These are phyloP conservation scores for Paramisgurnus dabryanus DNA, from an alignment of 2,113 vertebrate species.

Conservation along the genomic window DNA sequence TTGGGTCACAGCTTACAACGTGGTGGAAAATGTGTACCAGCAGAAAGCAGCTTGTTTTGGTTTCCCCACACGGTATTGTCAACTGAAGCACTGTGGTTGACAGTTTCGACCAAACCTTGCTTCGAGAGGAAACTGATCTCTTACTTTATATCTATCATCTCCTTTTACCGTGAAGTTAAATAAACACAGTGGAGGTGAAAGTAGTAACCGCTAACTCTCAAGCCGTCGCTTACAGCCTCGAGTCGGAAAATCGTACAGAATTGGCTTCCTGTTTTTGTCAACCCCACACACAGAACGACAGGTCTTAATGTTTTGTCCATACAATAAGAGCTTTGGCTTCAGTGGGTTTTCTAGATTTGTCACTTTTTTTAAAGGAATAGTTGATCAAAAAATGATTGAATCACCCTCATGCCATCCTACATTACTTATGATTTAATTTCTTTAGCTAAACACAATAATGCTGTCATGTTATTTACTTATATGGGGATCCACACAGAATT, in stretches of 20 bases:
- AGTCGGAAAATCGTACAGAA: not conserved
- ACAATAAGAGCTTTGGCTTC: not conserved
- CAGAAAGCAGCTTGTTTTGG: constrained; percentile 45
- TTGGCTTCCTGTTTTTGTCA: constrained; percentile 20
- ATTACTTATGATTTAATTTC: no score
- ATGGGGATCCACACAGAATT: no score
- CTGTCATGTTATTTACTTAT: no score
- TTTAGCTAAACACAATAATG: no score
- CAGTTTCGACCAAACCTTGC: constrained; percentile 11
- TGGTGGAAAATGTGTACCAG: constrained; percentile 58
- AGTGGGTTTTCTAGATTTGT: no score
- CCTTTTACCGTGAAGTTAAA: not conserved
- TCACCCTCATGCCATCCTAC: no score
- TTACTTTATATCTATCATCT: constrained; percentile 10
- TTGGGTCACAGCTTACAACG: constrained; percentile 50
- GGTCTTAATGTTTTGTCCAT: not conserved
- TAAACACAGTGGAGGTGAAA: not conserved
- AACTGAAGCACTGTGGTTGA: constrained; percentile 6
- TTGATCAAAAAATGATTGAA: no score
- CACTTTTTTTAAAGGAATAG: no score
- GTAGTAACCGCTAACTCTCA: not conserved
- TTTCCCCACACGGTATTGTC: constrained; percentile 33
- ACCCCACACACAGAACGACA: not conserved
- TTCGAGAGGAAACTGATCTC: constrained; percentile 1
- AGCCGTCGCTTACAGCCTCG: not conserved